These are phyloP conservation scores for Zoanthus gigantus DNA, from an alignment of 92 coral and sea anemone genomes.

Conservation along the genomic window DNA sequence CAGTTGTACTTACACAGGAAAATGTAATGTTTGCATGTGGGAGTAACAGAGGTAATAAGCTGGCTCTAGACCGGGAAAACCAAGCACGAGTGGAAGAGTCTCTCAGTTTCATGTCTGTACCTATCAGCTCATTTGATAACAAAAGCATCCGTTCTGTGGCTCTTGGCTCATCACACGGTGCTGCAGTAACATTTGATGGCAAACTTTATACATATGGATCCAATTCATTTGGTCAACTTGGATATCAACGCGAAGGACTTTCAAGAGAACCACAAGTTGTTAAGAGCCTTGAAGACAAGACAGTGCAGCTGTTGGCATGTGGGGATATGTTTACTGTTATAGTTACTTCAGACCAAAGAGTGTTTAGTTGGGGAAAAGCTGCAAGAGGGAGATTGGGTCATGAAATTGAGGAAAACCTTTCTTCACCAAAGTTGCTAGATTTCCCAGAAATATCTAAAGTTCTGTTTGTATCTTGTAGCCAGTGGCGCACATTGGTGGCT, in stretches of 20 bases:
- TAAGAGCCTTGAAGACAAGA: conserved; percentile 68
- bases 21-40: conserved; percentile 92
- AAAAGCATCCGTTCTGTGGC: conserved; percentile 74
- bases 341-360: conserved; percentile 76
- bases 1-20: conserved; percentile 74
- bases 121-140: conserved; percentile 60
- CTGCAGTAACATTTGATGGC: conserved; percentile 75
- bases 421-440: conserved; percentile 67
- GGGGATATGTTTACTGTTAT: conserved; percentile 95
- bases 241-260: conserved; percentile 75
- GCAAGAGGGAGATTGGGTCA: conserved; percentile 93
- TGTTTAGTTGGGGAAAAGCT: conserved; percentile 95
- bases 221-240: conserved; percentile 98
- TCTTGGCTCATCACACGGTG: conserved; percentile 95
- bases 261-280: conserved; percentile 80
- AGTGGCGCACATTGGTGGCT: conserved; percentile 82
- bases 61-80: conserved; percentile 73
- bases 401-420: conserved; percentile 76
- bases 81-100: conserved; percentile 74
- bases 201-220: conserved; percentile 90
- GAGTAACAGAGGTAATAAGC: conserved; percentile 96
- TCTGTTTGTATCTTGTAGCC: conserved; percentile 85
- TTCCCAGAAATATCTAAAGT: conserved; percentile 73
- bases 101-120: conserved; percentile 58
- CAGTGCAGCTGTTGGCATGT: conserved; percentile 76